phyloP scores from a whole-genome alignment of 2,113 vertebrate species.

The human region DNA sequence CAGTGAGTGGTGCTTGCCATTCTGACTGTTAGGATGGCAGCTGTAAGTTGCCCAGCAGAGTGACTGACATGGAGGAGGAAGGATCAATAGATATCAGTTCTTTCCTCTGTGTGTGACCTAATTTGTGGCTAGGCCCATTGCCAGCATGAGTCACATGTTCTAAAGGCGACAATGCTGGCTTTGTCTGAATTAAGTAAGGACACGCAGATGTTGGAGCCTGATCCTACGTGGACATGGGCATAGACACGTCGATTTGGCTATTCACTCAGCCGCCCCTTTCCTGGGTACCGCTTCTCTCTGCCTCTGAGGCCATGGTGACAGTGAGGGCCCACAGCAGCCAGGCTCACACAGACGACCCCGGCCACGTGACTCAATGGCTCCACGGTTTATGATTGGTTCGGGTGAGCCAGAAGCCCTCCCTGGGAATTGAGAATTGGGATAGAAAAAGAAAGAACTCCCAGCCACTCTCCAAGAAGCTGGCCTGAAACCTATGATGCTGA shows the following conservation, averaged over 20 bases:
- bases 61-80: fast-evolving
- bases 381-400: fast-evolving
- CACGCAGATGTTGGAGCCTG: not conserved
- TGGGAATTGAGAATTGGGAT: not conserved
- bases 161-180: not conserved
- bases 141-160: not conserved
- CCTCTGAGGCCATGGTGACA: too few relatives aligned
- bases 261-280: not conserved
- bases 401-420: not conserved
- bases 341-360: fast-evolving
- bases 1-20: fast-evolving
- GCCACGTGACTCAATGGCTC: not conserved
- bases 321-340: not conserved
- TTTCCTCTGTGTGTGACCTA: not conserved
- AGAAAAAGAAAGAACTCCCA: not conserved
- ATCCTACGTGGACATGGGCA: too few relatives aligned
- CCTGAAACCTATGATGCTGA: not conserved
- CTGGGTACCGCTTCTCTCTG: not conserved
- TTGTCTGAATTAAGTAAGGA: not conserved
- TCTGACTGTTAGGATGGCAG: not conserved
- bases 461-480: not conserved
- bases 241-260: not conserved
- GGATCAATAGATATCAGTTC: not conserved
- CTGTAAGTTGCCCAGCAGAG: not conserved
- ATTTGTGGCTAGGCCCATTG: not conserved